Evolutionary conservation across 2,797 vertebrate species (phyloP).

Genomic region (Uromys caudimaculatus): DNA sequence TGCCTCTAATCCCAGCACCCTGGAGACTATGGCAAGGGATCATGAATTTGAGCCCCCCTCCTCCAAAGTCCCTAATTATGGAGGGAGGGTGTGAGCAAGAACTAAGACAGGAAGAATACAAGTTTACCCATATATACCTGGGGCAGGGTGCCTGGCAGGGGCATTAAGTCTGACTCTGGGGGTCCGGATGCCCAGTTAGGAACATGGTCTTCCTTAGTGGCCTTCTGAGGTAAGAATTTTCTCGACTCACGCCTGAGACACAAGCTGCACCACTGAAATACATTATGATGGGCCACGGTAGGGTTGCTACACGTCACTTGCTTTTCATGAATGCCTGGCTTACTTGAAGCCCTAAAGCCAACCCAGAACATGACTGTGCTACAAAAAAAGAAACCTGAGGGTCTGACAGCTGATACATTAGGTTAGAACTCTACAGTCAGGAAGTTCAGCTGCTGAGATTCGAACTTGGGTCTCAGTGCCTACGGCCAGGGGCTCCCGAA

Average conservation of each 20-base stretch:
- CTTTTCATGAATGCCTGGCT: neutral
- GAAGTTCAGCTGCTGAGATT: conserved; percentile 14
- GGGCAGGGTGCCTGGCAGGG: neutral
- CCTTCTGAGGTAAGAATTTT: neutral
- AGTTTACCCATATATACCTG: neutral
- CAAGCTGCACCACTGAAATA: neutral
- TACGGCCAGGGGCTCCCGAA: neutral
- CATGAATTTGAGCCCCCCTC: neutral
- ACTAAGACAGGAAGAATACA: neutral
- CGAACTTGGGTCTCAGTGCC: neutral
- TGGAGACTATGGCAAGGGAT: neutral
- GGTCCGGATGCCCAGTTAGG: neutral
- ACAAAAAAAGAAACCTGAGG: neutral
- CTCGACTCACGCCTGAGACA: neutral
- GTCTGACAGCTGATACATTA: neutral
- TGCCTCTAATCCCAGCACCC: neutral
- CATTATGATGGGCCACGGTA: neutral
- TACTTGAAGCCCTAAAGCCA: conserved; percentile 2
- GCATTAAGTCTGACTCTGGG: neutral
- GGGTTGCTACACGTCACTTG: neutral
- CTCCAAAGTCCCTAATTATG: neutral
- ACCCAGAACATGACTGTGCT: neutral
- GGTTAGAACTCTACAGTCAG: neutral
- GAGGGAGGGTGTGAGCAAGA: neutral
- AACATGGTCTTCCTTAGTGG: neutral